A percentile compares a stretch with the other conserved stretches of the same genome.
phyloP scores from a whole-genome alignment of 2,888 invertebrate species.

The Xiphydria camelus region DNA sequence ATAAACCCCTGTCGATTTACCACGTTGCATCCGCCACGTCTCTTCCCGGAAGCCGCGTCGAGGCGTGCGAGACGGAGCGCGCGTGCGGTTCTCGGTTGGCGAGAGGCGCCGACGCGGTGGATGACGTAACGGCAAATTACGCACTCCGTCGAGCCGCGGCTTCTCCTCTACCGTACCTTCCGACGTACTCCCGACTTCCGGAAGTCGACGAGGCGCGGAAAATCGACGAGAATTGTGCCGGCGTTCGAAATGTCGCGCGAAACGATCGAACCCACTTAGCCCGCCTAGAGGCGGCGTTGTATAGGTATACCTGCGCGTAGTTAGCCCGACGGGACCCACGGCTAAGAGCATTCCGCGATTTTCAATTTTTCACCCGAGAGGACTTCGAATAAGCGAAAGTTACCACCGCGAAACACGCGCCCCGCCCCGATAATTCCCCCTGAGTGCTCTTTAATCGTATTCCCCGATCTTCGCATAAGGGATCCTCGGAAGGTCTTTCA shows the following conservation, averaged over 20 bases:
- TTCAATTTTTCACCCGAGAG: conserved; percentile 48
- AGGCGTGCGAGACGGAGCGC: no score
- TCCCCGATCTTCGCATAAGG: no score
- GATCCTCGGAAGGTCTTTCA: no score
- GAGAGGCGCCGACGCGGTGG: no score
- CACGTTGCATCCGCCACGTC: no score
- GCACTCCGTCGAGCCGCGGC: no score
- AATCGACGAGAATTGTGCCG: neutral
- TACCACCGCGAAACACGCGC: conserved; percentile 12
- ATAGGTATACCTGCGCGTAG: conserved; percentile 5
- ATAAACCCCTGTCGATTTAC: no score
- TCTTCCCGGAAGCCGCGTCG: no score
- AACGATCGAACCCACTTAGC: conserved; percentile 47
- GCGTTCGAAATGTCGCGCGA: conserved; percentile 25
- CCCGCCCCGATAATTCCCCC: conserved; percentile 10
- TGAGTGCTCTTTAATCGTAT: conserved; percentile 23
- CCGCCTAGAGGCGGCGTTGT: conserved; percentile 11
- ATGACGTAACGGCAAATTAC: no score
- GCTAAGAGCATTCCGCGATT: conserved; percentile 45
- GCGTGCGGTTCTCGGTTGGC: no score
- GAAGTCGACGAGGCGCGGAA: conserved; percentile 9
- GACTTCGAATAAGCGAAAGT: conserved; percentile 27
- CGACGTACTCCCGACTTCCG: no score
- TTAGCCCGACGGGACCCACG: conserved; percentile 20
- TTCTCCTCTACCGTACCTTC: no score